These are phyloP conservation scores for Caenorhabditis virilis DNA, from an alignment of 2,888 invertebrate species.

Conservation along the genomic window DNA sequence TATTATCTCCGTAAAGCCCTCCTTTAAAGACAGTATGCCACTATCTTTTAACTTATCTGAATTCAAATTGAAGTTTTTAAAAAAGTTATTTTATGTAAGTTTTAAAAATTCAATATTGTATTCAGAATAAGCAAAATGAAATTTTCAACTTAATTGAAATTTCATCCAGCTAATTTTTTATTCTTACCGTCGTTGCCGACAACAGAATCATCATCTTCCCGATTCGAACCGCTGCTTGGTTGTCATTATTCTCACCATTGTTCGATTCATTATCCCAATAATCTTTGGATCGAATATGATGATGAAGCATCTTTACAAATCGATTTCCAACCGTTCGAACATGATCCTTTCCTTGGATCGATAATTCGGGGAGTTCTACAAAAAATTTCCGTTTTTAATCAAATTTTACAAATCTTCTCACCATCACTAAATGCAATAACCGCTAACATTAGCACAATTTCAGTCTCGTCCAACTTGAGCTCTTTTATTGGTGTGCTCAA, in stretches of 20 bases:
- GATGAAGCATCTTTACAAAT: conserved; percentile 46
- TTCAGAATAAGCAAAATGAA: too few relatives aligned
- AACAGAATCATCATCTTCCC: conserved; percentile 57
- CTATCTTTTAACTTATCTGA: too few relatives aligned
- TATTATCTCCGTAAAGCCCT: too few relatives aligned
- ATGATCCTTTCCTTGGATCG: conserved; percentile 41
- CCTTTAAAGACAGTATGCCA: neutral
- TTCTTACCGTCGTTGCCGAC: conserved; percentile 58
- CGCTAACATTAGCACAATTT: conserved; percentile 53
- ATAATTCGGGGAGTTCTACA: conserved; percentile 48
- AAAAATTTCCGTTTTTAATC: neutral
- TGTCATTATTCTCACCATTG: conserved; percentile 12
- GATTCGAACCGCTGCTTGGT: conserved; percentile 48
- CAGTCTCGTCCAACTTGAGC: conserved; percentile 51
- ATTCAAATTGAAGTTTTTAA: too few relatives aligned
- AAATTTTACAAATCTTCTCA: conserved; percentile 3
- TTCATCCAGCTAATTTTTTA: too few relatives aligned
- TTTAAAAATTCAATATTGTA: too few relatives aligned
- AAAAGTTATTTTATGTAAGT: too few relatives aligned
- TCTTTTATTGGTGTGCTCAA: conserved; percentile 54
- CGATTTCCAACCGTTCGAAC: conserved; percentile 36
- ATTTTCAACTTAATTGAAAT: too few relatives aligned
- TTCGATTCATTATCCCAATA: conserved; percentile 8
- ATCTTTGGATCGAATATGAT: conserved; percentile 42
- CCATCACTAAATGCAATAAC: conserved; percentile 53